Evolutionary conservation across 2,113 vertebrate genomes (phyloP), one percentile per base, ranked within the genome.

Genomic region (Alaudala cheleensis): DNA sequence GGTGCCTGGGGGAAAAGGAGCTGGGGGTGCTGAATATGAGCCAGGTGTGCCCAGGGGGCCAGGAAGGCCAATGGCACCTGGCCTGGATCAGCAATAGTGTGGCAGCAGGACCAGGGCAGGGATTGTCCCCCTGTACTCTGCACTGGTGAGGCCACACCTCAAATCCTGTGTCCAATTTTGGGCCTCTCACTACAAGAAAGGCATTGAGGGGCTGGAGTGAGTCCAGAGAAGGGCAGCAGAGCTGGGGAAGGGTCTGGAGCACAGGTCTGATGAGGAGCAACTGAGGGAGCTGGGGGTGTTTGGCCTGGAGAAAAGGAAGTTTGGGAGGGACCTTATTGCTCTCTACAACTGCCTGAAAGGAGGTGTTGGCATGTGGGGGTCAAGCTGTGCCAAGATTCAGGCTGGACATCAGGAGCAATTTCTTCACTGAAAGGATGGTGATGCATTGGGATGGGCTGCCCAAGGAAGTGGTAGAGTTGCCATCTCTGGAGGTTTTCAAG

Each of bases 101-200:
- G 86, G 45, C 51, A 60, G 53, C 53, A 53, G 45, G 24, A 45
- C 2, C 78, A 81, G 69, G 69, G 9, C 31, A 73, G 45, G 2
- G 69, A 60, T 10, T 66, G 60, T 29, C n/a, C 10, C 23, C 10
- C 60, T 81, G 60, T 51, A 0, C 26, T 81, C 0, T 0, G 37
- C 51, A 16, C 67, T 51, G 33, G 3, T 65, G 37, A 58, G 58
- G 67, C 33, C 28, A 11, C 51, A 58, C 2, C 37, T 65, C 33
- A 10, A 37, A 33, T 58, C 11, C 51, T 66, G 60, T 73, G 44
- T 19, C 5, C 44, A 26, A 15, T 58, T 73, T 3, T 58, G 50
- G 26, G 44, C 5, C 3, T 0, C 18, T 81, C 37, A 37, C 37
- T 72, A 1, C 37, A 73, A 9, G 17, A 66, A 50, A 58, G 23